Evolutionary conservation across 2,113 vertebrate species (phyloP).

Genomic region (Butorides virescens): DNA sequence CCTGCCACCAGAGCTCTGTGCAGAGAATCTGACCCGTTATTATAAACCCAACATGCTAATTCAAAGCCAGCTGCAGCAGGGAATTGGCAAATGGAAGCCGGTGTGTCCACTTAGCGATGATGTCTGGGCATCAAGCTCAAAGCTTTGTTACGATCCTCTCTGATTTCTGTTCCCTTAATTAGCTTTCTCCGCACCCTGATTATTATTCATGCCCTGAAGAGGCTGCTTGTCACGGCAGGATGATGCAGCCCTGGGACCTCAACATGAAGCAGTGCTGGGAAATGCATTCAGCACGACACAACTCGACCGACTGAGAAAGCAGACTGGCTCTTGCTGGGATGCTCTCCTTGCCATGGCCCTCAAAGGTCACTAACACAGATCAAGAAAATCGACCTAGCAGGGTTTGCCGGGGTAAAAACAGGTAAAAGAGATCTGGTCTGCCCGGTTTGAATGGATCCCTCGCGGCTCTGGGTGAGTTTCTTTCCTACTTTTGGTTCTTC

Average conservation of each 20-base stretch:
- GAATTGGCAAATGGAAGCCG: not conserved
- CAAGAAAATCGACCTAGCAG: not conserved
- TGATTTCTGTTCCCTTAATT: not conserved
- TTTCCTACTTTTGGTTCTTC: not conserved
- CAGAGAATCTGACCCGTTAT: not conserved
- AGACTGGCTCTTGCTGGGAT: not conserved
- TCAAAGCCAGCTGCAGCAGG: not conserved
- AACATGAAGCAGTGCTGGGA: not conserved
- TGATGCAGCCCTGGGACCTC: not conserved
- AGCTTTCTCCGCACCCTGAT: not conserved
- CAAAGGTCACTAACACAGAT: not conserved
- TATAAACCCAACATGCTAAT: not conserved
- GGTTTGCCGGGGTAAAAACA: not conserved
- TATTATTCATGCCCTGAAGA: not conserved
- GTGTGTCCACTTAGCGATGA: not conserved
- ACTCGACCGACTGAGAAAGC: not conserved
- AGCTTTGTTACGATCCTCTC: not conserved
- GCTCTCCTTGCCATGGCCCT: not conserved
- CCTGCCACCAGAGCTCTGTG: not conserved
- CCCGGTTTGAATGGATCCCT: not conserved
- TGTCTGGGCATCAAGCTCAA: not conserved
- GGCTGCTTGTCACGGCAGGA: conserved; percentile 15
- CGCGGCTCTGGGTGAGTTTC: not conserved
- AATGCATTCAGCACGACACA: not conserved
- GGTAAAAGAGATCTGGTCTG: not conserved